A percentile compares a stretch with the other conserved stretches of the same genome.
Conservation (phyloP, 2,888 invertebrate genomes). For the Philopedon plagiatum region DNA sequence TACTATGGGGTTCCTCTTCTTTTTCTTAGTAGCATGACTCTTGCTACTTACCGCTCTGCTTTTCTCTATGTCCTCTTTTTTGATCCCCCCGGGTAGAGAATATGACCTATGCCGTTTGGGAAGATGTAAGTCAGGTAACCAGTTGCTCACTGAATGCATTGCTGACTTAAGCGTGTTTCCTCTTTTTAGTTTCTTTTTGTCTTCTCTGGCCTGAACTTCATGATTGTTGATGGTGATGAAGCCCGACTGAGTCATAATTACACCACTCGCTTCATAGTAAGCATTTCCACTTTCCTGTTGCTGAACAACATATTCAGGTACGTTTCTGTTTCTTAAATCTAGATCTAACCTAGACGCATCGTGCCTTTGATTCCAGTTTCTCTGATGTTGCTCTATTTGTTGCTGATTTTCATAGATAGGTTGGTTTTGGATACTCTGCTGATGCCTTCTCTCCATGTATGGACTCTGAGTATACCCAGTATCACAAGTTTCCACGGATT, state of each 20-base stretch:
- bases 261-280: constrained; percentile 66
- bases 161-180: constrained; percentile 81
- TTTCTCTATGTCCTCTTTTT: constrained; percentile 72
- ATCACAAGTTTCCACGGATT: constrained; percentile 73
- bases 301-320: constrained; percentile 69
- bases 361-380: constrained; percentile 65
- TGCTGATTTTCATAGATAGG: constrained; percentile 64
- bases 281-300: constrained; percentile 61
- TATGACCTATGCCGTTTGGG: constrained; percentile 85
- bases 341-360: constrained; percentile 67
- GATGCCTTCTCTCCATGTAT: constrained; percentile 62
- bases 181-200: constrained; percentile 79
- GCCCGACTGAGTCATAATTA: constrained; percentile 83
- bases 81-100: constrained; percentile 82
- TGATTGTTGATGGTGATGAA: constrained; percentile 81
- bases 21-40: constrained; percentile 70
- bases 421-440: constrained; percentile 56
- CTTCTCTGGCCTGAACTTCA: constrained; percentile 64
- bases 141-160: constrained; percentile 84
- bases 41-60: constrained; percentile 65
- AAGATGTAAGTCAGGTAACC: constrained; percentile 86
- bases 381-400: constrained; percentile 61
- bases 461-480: constrained; percentile 70
- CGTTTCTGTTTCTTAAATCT: constrained; percentile 71
- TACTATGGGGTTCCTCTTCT: constrained; percentile 86